Base-by-base conservation (phyloP, 2,113 vertebrate species). In the Mohoua ochrocephala region DNA sequence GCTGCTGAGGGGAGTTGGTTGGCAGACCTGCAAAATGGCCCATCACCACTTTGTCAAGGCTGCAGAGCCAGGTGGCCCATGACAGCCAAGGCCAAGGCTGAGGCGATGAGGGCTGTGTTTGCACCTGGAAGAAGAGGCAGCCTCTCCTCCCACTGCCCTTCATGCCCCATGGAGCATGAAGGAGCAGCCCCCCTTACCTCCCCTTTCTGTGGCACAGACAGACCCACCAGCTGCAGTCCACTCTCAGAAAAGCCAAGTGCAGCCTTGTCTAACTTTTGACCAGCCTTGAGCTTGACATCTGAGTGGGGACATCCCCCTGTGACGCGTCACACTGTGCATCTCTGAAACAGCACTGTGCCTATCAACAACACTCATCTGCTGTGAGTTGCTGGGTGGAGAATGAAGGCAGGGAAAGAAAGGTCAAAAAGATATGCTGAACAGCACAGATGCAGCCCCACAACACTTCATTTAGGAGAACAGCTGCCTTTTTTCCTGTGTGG, bases 101-200 rank as follows among this genome's bases (percentile, higher is more conserved):
- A 0, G 0, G 35, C 1, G 3, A 11, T 10, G 60, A 67, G 28
- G 19, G 19, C 19, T 85, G 33, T 2, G 2, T 37, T 91, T 85
- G 57, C 57, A 50, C 10, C 23, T 49, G 67, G 50, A 70, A 70
- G 65, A 35, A 59, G 65, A 31, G 26, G 20, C 52, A 88, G 26
- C 20, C 17, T 91, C 31, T 85, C 33, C 13, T 35, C 1, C 2
- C 13, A 33, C 0, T 0, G 42, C n/a, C 16, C 50, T 49, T 86
- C 49, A 50, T 42, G 84, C 47, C 28, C 39, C 35, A 7, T 3
- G 35, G 33, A 57, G n/a, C 12, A 73, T 6, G 52, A 31, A 60
- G 49, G 18, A 80, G 35, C 53, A 64, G 27, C 44, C 16, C 12
- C 13, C 4, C 10, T 33, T 33, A 8, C 10, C 13, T 71, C 22